Conservation (phyloP, 1,140 invertebrate genomes). For the Chironomus tepperi region DNA sequence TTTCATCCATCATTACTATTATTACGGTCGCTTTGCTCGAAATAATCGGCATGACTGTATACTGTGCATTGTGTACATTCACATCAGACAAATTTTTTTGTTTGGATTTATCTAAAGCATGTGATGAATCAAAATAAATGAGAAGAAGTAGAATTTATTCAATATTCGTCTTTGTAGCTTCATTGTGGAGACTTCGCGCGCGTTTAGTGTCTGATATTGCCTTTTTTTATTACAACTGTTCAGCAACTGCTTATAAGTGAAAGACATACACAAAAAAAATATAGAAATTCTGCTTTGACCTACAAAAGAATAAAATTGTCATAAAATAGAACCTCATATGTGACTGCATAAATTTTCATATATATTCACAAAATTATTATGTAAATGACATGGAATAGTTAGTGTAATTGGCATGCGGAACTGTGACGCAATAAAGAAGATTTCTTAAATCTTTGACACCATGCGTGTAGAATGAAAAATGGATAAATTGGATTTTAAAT, state of each 20-base stretch:
- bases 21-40: constrained; percentile 11
- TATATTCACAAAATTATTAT: not conserved
- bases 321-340: not conserved
- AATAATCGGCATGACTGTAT: constrained; percentile 11
- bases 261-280: not conserved
- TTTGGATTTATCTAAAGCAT: not conserved
- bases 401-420: not conserved
- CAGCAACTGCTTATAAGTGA: not conserved
- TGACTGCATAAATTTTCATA: not conserved
- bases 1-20: not conserved
- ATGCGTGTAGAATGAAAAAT: not conserved
- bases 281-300: not conserved
- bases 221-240: no score
- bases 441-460: no score
- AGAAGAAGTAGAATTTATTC: no score
- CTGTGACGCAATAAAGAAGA: not conserved
- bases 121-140: no score
- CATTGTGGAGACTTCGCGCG: not conserved
- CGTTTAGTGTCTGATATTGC: not conserved
- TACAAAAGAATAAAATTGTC: not conserved
- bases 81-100: not conserved
- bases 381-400: constrained; percentile 14
- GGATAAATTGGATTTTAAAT: not conserved
- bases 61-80: not conserved
- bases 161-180: not conserved